A percentile compares a stretch with the other conserved stretches of the same genome.
Evolutionary conservation across 2,888 invertebrate species (phyloP).

Genomic region (Leptarthrus brevirostris): DNA sequence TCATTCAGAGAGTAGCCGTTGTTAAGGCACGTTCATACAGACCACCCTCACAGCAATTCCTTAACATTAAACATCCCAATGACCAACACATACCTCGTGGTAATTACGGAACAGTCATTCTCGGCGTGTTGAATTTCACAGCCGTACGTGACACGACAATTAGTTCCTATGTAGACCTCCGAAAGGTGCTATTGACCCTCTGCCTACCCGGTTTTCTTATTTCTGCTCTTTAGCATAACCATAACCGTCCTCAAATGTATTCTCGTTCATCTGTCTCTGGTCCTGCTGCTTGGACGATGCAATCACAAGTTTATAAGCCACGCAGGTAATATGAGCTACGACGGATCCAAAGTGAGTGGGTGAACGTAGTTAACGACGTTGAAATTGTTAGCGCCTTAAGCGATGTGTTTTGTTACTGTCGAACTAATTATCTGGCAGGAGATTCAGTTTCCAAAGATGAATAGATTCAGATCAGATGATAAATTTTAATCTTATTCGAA

Average conservation of each 20-base stretch:
- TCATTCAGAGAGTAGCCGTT: not conserved
- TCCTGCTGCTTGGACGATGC: not conserved
- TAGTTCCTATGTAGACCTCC: constrained; percentile 38
- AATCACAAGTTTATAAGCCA: too few species aligned
- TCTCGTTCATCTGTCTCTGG: not conserved
- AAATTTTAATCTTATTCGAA: too few species aligned
- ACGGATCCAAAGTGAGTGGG: constrained; percentile 6
- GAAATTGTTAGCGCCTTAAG: constrained; percentile 45
- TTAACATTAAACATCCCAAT: not conserved
- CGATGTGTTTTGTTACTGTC: not conserved
- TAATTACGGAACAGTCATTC: constrained; percentile 41
- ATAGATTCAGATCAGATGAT: too few species aligned
- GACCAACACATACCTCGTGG: not conserved
- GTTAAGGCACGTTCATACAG: constrained; percentile 10
- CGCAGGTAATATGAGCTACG: too few species aligned
- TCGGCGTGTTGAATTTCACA: constrained; percentile 46
- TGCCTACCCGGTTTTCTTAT: too few species aligned
- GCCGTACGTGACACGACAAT: constrained; percentile 49
- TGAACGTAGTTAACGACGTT: constrained; percentile 35
- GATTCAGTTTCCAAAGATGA: not conserved
- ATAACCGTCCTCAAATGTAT: not conserved
- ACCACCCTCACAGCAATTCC: constrained; percentile 21
- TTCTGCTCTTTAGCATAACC: too few species aligned
- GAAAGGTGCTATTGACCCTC: constrained; percentile 48
- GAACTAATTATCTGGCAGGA: constrained; percentile 24